Conservation (phyloP, 1,140 invertebrate genomes). For the Proctacanthus coquilletti region DNA sequence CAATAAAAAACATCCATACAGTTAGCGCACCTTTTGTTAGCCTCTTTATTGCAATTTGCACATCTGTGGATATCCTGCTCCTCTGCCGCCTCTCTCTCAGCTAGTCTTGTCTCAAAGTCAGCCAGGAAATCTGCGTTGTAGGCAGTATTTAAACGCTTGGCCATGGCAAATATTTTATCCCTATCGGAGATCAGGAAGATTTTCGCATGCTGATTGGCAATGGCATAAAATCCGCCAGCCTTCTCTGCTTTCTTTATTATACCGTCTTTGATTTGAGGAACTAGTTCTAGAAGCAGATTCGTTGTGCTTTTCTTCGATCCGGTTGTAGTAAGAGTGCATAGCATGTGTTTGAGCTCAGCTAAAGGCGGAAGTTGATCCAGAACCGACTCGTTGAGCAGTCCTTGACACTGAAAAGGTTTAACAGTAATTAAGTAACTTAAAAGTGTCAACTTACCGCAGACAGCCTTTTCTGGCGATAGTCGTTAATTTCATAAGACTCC, state of each 20-base stretch:
- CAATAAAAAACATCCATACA: constrained; percentile 36
- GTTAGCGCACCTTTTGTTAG: constrained; percentile 34
- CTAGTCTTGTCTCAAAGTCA: constrained; percentile 21
- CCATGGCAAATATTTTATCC: constrained; percentile 33
- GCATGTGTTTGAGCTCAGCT: constrained; percentile 52
- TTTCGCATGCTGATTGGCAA: constrained; percentile 38
- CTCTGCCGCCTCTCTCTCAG: constrained; percentile 9
- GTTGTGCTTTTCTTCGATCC: constrained; percentile 17
- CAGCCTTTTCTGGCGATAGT: constrained; percentile 44
- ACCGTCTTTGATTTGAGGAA: constrained; percentile 30
- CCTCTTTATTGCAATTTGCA: constrained; percentile 27
- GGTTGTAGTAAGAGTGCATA: constrained; percentile 34
- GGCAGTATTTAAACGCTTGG: constrained; percentile 29
- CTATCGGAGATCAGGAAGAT: constrained; percentile 35
- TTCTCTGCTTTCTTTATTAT: constrained; percentile 30
- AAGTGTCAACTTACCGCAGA: constrained; percentile 32
- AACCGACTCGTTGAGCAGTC: constrained; percentile 40
- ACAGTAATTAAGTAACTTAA: not conserved
- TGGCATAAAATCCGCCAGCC: constrained; percentile 35
- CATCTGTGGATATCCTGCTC: too few relatives aligned
- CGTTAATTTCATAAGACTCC: constrained; percentile 52
- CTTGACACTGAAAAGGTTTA: constrained; percentile 33
- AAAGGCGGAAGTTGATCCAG: constrained; percentile 62
- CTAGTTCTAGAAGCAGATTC: constrained; percentile 38
- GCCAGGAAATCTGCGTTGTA: constrained; percentile 36